These are phyloP conservation scores for Chymomyza costata DNA, from an alignment of 1,140 invertebrate genomes.

Conservation along the genomic window DNA sequence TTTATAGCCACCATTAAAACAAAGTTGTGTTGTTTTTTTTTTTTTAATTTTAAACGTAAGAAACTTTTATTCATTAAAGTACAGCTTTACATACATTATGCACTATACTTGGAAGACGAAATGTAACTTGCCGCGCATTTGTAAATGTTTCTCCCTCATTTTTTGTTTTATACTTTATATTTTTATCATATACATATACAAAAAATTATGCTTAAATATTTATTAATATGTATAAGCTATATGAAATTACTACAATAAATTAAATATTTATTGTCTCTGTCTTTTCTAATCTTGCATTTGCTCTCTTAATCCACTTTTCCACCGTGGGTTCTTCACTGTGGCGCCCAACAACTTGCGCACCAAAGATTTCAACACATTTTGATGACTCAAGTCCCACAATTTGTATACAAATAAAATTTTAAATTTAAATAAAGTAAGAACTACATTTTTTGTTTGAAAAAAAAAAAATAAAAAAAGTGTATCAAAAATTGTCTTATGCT, in stretches of 20 bases:
- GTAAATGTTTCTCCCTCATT: constrained; percentile 27
- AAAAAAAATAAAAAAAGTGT: constrained; percentile 50
- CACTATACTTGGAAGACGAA: constrained; percentile 57
- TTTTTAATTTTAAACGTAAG: too few relatives aligned
- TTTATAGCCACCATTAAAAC: too few relatives aligned
- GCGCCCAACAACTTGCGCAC: constrained; percentile 40
- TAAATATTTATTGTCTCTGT: constrained; percentile 59
- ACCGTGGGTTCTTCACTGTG: constrained; percentile 5
- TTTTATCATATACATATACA: constrained; percentile 34
- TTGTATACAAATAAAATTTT: constrained; percentile 28
- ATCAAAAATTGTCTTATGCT: too few relatives aligned
- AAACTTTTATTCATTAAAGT: constrained; percentile 49
- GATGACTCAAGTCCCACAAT: constrained; percentile 51
- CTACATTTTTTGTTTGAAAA: constrained; percentile 43
- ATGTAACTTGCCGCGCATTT: constrained; percentile 48
- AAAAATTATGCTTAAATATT: constrained; percentile 16
- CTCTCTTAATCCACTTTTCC: background rate
- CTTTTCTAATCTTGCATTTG: too few relatives aligned
- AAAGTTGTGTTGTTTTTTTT: too few relatives aligned
- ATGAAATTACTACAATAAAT: constrained; percentile 64
- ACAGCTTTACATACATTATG: constrained; percentile 46
- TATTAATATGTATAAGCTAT: constrained; percentile 29
- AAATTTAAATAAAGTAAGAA: constrained; percentile 27
- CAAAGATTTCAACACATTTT: constrained; percentile 42
- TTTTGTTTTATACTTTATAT: too few relatives aligned